A percentile compares a stretch with the other conserved stretches of the same genome.
phyloP scores from a whole-genome alignment of 2,113 vertebrate genomes.

The Lophochroa leadbeateri region DNA sequence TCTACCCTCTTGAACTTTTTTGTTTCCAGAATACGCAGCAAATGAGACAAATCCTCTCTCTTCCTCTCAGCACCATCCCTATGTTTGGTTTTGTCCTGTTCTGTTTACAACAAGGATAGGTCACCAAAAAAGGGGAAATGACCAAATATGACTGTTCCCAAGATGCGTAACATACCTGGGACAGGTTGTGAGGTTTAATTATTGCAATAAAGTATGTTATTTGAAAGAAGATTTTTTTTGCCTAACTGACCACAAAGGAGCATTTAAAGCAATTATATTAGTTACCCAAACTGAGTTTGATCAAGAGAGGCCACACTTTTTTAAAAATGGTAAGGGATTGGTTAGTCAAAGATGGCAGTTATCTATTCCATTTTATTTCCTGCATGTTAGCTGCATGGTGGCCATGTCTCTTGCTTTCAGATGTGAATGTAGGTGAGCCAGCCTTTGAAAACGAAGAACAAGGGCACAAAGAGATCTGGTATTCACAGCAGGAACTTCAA shows the following conservation, averaged over 20 bases:
- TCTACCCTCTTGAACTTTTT: neutral
- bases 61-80: no score
- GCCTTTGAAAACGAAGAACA: neutral
- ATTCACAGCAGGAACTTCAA: constrained; percentile 24
- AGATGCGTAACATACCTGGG: rapidly evolving
- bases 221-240: neutral
- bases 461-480: neutral
- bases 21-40: neutral
- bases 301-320: rapidly evolving
- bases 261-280: neutral
- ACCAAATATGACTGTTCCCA: neutral
- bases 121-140: neutral
- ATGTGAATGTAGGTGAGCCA: neutral
- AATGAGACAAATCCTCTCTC: neutral
- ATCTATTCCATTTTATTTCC: neutral
- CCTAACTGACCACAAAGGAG: neutral
- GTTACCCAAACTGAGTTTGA: neutral
- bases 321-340: neutral
- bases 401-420: neutral
- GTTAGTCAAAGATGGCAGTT: neutral
- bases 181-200: neutral
- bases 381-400: neutral
- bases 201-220: no score
- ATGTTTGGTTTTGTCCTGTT: neutral
- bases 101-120: rapidly evolving